Evolutionary conservation across 2,888 invertebrate species (phyloP), one percentile per base, ranked within the genome.

Genomic region (Drosophila macrospina): DNA sequence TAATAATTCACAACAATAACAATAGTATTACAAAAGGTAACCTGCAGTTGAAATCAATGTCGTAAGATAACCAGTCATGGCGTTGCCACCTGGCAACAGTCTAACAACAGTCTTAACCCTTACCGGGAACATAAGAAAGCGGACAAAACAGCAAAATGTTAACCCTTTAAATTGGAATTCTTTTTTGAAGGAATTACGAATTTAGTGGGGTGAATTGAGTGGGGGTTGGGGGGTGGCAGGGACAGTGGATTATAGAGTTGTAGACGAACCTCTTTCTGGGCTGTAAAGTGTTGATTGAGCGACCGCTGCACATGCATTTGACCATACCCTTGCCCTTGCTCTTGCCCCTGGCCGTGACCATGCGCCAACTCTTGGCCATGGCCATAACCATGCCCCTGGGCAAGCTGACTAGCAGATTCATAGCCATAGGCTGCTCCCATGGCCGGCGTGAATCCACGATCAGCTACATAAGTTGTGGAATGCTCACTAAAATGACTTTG

Each of bases 221-320:
- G n/a, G n/a, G n/a, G n/a, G n/a, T n/a, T n/a, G n/a, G n/a, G n/a
- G 39, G 10, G 10, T 8, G 10, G 5, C 16, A 16, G 2, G 16
- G 5, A 15, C 2, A 20, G 15, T 50, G 51, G 26, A 42, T 16
- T 24, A 42, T 13, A 37, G n/a, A 15, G 36, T 50, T 50, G 57
- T 57, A 50, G 57, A 91, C 91, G 88, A 91, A 91, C 91, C 91
- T 91, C 90, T 88, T 81, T 90, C 55, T 78, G 83, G 69, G 78
- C 80, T 78, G 79, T 65, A 69, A 63, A 67, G 39, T 50, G 56
- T 54, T 68, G 60, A 67, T 67, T 78, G 80, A 52, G 52, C 51
- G 76, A 67, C 60, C 64, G 74, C 69, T 82, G 74, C 74, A 42
- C 28, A 48, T 69, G 69, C 65, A 78, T 55, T 69, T 52, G 68